phyloP scores from a whole-genome alignment of 2,888 invertebrate genomes.

The Eudemis profundana region DNA sequence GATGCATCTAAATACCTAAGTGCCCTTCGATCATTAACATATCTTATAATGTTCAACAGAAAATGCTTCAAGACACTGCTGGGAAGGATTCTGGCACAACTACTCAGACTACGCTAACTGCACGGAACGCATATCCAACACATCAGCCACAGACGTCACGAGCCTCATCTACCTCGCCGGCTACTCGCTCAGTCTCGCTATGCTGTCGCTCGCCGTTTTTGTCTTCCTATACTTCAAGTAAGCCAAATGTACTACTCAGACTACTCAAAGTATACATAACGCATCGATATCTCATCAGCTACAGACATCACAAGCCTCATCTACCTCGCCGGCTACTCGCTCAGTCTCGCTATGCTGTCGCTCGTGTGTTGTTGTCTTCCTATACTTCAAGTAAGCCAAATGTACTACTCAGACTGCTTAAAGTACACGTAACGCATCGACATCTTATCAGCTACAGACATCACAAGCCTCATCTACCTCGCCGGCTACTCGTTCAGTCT shows the following conservation, averaged over 20 bases:
- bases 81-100: constrained; percentile 93
- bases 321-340: too few species aligned
- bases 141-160: constrained; percentile 88
- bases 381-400: constrained; percentile 82
- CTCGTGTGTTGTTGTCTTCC: constrained; percentile 94
- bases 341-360: too few species aligned
- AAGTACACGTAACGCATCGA: constrained; percentile 88
- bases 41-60: constrained; percentile 81
- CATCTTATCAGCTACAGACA: constrained; percentile 85
- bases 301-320: too few species aligned
- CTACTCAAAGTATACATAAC: too few species aligned
- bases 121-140: constrained; percentile 84
- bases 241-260: neutral
- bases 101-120: constrained; percentile 91
- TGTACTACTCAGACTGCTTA: constrained; percentile 89
- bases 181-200: constrained; percentile 93
- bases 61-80: constrained; percentile 93
- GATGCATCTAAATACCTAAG: too few species aligned
- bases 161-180: constrained; percentile 93
- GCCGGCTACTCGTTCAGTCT: constrained; percentile 94
- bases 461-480: constrained; percentile 92
- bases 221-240: constrained; percentile 90
- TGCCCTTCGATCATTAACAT: too few species aligned
- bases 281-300: too few species aligned
- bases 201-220: constrained; percentile 92